Evolutionary conservation across 2,113 vertebrate species (phyloP).

Genomic region (Danio rerio): DNA sequence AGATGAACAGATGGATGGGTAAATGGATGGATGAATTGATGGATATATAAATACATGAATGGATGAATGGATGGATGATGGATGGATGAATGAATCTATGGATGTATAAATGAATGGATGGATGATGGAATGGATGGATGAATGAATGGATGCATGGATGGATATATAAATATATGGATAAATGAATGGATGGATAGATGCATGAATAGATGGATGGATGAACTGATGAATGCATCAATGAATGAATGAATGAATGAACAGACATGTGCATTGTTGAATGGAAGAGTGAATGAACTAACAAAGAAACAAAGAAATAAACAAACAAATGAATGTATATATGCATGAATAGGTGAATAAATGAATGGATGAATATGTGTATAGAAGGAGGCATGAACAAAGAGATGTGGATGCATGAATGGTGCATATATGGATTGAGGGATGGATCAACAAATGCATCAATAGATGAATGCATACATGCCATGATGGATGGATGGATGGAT

Average conservation of each 20-base stretch:
- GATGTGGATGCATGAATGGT: no score
- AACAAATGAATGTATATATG: no score
- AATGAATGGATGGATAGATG: background rate
- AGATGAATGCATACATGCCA: no score
- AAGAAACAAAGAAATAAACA: no score
- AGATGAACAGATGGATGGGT: background rate
- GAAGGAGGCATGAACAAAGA: background rate
- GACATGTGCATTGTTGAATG: background rate
- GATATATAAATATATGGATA: rapidly evolving
- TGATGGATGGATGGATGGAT: no score
- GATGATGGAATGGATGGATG: background rate
- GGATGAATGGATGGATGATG: background rate
- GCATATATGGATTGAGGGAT: no score
- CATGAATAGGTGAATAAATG: background rate
- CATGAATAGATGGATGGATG: background rate
- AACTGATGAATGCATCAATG: background rate
- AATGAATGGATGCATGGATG: no score
- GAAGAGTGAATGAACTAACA: background rate
- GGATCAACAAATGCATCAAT: no score
- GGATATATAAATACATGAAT: background rate
- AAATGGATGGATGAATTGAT: no score
- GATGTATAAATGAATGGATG: background rate
- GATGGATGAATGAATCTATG: background rate
- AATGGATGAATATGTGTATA: rapidly evolving
- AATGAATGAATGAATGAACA: background rate